Evolutionary conservation across 1,140 invertebrate genomes (phyloP), one percentile per base, ranked within the genome.

Genomic region (Halictus rubicundus): DNA sequence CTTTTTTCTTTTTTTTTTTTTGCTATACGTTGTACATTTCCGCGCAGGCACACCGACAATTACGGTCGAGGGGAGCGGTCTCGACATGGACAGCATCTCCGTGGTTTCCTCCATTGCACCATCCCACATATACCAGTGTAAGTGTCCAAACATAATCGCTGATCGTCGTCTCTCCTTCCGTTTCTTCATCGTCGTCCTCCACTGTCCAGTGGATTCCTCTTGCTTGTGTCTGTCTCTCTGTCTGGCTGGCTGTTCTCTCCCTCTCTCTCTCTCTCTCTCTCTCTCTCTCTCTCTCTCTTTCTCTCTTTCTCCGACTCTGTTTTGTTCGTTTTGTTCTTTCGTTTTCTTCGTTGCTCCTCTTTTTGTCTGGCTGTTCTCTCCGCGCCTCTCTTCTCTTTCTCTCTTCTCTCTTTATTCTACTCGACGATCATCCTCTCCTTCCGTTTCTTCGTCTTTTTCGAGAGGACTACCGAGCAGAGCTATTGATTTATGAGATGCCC

Each of bases 81-180:
- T 95, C 87, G 96, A 96, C 89, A 95, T 96, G 87, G 96, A 97
- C 93, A 95, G 95, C 78, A 94, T 96, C 83, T 96, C 96, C 60
- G 93, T 96, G 72, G 95, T 96, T 78, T 96, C 96, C 65, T 96
- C 96, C 71, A 94, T 96, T 83, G 94, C 95, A 78, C 94, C 95
- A 81, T 95, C 96, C 81, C 96, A 97, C 90, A 95, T 96, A 91
- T 97, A 97, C 92, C 96, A 97, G 94, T 94, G 96, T 97, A 94
- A 96, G 96, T 95, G 89, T 88, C 86, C 89, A 88, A 81, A 85
- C 80, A 72, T 87, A 88, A 82, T 89, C 84, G 75, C 80, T 82
- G 83, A 86, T 86, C 80, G 74, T 81, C 80, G 46, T 70, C 72
- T 70, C 72, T 73, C 37, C 79, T 49, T 75, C 52, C 39, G 32